A percentile compares a stretch with the other conserved stretches of the same genome.
These are phyloP conservation scores for Sialis lutaria DNA, from an alignment of 2,888 invertebrate genomes.

Conservation along the genomic window DNA sequence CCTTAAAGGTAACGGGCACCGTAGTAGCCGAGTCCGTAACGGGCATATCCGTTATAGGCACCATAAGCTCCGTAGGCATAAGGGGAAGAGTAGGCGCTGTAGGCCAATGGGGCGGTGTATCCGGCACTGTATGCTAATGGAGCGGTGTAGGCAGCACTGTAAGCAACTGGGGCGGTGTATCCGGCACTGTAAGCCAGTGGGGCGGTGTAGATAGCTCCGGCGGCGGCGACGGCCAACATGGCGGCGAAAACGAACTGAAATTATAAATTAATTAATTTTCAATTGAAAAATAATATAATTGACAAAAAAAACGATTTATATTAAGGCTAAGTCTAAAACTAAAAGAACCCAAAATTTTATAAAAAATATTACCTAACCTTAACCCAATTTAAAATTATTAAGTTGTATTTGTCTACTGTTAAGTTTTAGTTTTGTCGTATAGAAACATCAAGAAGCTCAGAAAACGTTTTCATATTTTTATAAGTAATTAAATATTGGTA, in stretches of 20 bases:
- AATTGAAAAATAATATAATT: neutral
- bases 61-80: neutral
- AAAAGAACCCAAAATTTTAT: too few species aligned
- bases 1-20: neutral
- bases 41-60: neutral
- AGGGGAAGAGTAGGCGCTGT: neutral
- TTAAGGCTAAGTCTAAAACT: neutral
- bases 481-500: too few species aligned
- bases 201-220: slow-evolving; percentile 6
- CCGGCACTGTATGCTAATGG: slow-evolving; percentile 5
- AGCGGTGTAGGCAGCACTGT: slow-evolving; percentile 7
- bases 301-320: neutral
- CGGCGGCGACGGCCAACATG: slow-evolving; percentile 7
- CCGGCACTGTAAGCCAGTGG: slow-evolving; percentile 2
- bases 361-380: too few species aligned
- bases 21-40: neutral
- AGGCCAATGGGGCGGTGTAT: neutral
- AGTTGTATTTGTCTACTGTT: neutral
- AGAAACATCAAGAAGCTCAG: too few species aligned
- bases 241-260: slow-evolving; percentile 7
- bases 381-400: neutral
- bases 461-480: too few species aligned
- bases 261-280: neutral
- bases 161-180: slow-evolving; percentile 4
- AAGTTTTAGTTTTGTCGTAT: too few species aligned